Conservation (phyloP, 1,140 invertebrate species). For the Tetragonula clypearis region DNA sequence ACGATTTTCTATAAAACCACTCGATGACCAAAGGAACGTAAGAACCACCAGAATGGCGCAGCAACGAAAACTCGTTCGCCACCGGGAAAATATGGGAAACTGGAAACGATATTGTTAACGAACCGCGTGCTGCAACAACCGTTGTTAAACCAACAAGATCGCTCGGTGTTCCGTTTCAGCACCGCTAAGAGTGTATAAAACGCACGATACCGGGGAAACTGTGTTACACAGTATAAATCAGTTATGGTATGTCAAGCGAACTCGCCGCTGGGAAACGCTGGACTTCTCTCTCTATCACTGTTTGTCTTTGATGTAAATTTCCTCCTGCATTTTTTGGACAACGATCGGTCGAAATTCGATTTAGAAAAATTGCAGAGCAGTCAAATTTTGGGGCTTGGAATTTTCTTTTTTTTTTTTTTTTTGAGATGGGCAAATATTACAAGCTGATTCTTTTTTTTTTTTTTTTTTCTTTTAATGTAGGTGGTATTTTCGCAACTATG, state of each 20-base stretch:
- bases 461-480: no score
- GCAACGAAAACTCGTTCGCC: background rate
- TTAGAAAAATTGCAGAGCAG: background rate
- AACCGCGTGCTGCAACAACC: constrained; percentile 4
- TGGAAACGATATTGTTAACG: constrained; percentile 28
- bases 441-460: no score
- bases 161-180: constrained; percentile 26
- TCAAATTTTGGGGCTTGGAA: background rate
- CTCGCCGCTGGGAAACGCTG: background rate
- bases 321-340: background rate
- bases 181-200: constrained; percentile 33
- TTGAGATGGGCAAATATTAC: background rate
- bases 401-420: no score
- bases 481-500: no score
- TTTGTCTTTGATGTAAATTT: background rate
- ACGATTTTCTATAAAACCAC: background rate
- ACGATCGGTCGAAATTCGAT: background rate
- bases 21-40: background rate
- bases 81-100: background rate
- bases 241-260: constrained; percentile 18
- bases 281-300: background rate
- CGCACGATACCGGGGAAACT: constrained; percentile 12
- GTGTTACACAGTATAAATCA: constrained; percentile 24
- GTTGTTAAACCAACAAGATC: constrained; percentile 30
- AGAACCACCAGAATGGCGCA: background rate